These are phyloP conservation scores for Nemotelus nigrinus DNA, from an alignment of 2,888 invertebrate genomes.

Conservation along the genomic window DNA sequence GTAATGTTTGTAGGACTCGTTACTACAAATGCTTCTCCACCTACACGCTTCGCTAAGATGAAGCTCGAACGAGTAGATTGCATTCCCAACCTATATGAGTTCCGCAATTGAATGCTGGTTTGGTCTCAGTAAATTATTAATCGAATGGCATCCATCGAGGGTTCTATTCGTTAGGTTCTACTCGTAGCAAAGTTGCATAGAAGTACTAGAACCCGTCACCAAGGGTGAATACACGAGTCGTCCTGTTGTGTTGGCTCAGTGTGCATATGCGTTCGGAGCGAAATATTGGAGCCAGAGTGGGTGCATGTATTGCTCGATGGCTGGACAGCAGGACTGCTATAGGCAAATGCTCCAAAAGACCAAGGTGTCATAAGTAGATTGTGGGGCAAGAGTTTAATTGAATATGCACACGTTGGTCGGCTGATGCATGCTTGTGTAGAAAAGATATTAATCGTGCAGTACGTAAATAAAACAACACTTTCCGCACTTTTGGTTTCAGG, in stretches of 20 bases:
- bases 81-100: slow-evolving; percentile 15
- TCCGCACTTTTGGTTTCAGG: background rate
- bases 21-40: background rate
- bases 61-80: slow-evolving; percentile 36
- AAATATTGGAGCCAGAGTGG: background rate
- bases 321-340: background rate
- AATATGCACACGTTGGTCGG: slow-evolving; percentile 7
- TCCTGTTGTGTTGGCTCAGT: background rate
- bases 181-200: slow-evolving; percentile 19
- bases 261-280: background rate
- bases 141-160: slow-evolving; percentile 28
- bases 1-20: slow-evolving; percentile 5
- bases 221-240: background rate
- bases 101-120: slow-evolving; percentile 31
- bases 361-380: slow-evolving; percentile 33
- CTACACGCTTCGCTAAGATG: slow-evolving; percentile 2
- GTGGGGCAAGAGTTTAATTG: slow-evolving; percentile 31
- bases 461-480: slow-evolving; percentile 9
- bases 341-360: slow-evolving; percentile 15
- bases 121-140: slow-evolving; percentile 38
- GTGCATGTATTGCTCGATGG: background rate
- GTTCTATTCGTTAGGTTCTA: background rate
- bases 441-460: slow-evolving; percentile 5
- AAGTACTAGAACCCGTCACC: background rate
- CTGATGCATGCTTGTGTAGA: background rate